A percentile compares a stretch with the other conserved stretches of the same genome.
phyloP scores from a whole-genome alignment of 2,797 vertebrate genomes.

The Rachycentron canadum region DNA sequence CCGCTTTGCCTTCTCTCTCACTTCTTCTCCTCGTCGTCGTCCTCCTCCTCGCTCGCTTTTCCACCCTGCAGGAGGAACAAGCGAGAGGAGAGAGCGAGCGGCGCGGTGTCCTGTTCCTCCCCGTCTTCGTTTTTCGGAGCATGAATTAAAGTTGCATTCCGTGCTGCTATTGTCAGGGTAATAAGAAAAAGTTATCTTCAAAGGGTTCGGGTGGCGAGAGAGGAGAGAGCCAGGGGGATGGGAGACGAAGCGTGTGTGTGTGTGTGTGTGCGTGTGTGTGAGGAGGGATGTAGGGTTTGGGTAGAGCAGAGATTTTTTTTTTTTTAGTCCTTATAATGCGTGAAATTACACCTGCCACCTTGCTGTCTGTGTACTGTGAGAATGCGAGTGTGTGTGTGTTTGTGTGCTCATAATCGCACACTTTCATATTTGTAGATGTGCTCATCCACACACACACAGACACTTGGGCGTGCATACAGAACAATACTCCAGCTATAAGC shows the following conservation, averaged over 20 bases:
- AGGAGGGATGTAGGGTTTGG: slow-evolving; percentile 49
- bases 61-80: slow-evolving; percentile 72
- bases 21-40: slow-evolving; percentile 37
- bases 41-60: slow-evolving; percentile 38
- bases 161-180: slow-evolving; percentile 85
- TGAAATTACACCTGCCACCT: slow-evolving; percentile 90
- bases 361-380: slow-evolving; percentile 51
- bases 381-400: slow-evolving; percentile 15
- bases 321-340: slow-evolving; percentile 81
- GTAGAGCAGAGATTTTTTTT: slow-evolving; percentile 61
- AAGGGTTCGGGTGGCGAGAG: slow-evolving; percentile 78
- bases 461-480: slow-evolving; percentile 20
- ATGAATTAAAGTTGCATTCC: slow-evolving; percentile 86
- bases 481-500: slow-evolving; percentile 35
- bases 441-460: slow-evolving; percentile 27
- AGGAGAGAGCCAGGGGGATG: slow-evolving; percentile 69
- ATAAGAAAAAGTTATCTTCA: slow-evolving; percentile 90
- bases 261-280: slow-evolving; percentile 23
- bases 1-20: slow-evolving; percentile 37
- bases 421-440: slow-evolving; percentile 44
- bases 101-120: slow-evolving; percentile 63
- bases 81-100: slow-evolving; percentile 46
- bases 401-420: slow-evolving; percentile 44
- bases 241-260: slow-evolving; percentile 48
- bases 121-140: slow-evolving; percentile 70